Percentiles rank a stretch among this genome's conserved stretches.
phyloP scores from a whole-genome alignment of 2,113 vertebrate species.

The Eulemur macaco region DNA sequence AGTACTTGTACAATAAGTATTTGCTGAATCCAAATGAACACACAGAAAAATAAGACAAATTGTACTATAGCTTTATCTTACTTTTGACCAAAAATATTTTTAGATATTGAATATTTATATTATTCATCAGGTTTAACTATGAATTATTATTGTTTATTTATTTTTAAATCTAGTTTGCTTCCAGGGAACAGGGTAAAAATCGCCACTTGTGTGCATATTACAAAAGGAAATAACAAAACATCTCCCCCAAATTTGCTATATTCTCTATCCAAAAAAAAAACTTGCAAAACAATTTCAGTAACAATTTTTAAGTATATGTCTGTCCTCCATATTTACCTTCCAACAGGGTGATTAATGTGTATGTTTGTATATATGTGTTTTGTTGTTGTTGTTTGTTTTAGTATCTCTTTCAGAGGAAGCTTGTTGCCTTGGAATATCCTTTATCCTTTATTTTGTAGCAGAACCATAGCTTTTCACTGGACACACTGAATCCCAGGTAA shows the following conservation, averaged over 20 bases:
- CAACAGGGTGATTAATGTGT: not conserved
- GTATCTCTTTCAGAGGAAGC: not conserved
- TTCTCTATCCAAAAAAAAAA: not conserved
- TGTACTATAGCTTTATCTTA: not conserved
- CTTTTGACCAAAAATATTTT: not conserved
- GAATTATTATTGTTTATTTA: not conserved
- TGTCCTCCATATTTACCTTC: not conserved
- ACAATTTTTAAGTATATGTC: not conserved
- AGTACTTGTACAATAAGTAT: not conserved
- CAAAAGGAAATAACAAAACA: not conserved
- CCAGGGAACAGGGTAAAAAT: not conserved
- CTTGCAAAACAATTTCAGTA: not conserved
- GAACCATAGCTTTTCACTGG: not conserved
- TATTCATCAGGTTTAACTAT: not conserved
- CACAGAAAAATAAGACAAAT: not conserved
- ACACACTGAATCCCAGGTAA: not conserved
- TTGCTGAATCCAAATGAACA: not conserved
- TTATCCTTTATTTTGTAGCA: not conserved
- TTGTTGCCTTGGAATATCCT: not conserved
- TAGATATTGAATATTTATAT: not conserved
- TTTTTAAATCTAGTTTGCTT: not conserved
- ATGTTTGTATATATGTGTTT: not conserved
- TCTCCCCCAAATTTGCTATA: not conserved
- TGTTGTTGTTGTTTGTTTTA: not conserved
- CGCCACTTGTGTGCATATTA: not conserved